Evolutionary conservation across 2,113 vertebrate species (phyloP).

Genomic region (Camelus dromedarius): DNA sequence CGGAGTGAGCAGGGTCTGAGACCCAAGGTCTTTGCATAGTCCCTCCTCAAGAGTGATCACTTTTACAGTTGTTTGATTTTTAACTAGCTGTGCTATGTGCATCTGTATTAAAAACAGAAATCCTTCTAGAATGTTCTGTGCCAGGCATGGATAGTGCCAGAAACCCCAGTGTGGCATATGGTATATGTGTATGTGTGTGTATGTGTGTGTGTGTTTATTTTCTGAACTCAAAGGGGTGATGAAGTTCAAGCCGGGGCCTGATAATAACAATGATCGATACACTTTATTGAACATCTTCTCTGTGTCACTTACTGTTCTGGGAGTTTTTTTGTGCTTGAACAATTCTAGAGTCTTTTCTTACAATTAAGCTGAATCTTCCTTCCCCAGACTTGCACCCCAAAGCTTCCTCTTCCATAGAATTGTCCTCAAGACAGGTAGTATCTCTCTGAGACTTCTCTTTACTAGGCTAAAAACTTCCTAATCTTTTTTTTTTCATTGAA

Average conservation of each 20-base stretch:
- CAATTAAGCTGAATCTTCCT: neutral
- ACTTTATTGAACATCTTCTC: neutral
- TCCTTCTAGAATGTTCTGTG: constrained; percentile 15
- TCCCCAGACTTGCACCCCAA: neutral
- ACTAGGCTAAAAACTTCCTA: neutral
- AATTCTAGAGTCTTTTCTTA: neutral
- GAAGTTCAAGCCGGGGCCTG: neutral
- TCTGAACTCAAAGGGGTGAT: neutral
- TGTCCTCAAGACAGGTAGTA: neutral
- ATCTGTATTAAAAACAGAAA: neutral
- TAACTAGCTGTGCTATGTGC: neutral
- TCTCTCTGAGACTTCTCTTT: neutral
- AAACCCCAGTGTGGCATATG: neutral
- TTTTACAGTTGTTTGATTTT: constrained; percentile 30
- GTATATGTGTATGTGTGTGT: neutral
- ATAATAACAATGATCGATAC: neutral
- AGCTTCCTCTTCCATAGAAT: neutral
- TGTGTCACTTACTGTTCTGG: neutral
- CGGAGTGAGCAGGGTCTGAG: neutral
- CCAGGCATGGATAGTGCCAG: neutral
- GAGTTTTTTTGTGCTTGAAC: neutral
- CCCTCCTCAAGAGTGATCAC: neutral
- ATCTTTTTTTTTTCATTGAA: neutral
- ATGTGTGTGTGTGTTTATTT: neutral
- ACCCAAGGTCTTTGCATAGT: neutral